Base-by-base conservation (phyloP, 2,888 invertebrate species). In the Ommatoiulus sabulosus region DNA sequence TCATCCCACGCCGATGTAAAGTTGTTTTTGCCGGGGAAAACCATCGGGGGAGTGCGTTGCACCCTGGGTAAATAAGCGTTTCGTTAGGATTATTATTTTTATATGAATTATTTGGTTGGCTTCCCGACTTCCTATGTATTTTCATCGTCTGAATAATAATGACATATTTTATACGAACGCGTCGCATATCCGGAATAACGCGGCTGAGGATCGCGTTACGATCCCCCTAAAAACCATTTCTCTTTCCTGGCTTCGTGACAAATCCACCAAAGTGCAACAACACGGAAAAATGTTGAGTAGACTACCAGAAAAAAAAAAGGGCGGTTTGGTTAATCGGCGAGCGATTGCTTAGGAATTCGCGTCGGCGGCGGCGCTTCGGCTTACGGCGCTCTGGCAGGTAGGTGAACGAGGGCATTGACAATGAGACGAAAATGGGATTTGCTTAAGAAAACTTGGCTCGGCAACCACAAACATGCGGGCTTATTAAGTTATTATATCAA, bases 341-440 rank as follows among this genome's bases (percentile, higher is more conserved):
- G 72, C 8, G 72, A 72, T 72, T 72, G 20, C 10, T 24, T 24
- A 72, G 72, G 72, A 72, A 72, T 72, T 72, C n/a, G 72, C 24
- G 72, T 72, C 8, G 24, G 72, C 72, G 63, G 63, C 20, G 72
- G 72, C 72, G 72, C 72, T 72, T 72, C 72, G 20, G 72, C 72
- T 72, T 72, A 72, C n/a, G 72, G 72, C 72, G 72, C 72, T 72
- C 72, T 24, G 72, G 72, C 20, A 24, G 72, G 6, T 7, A 72
- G n/a, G 52, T n/a, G 72, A 72, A 24, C n/a, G 72, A 24, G 72
- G 72, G 72, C 72, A 72, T 24, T 72, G 72, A 72, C 72, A 72
- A 72, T 24, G 24, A 7, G 52, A 12, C 17, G 17, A 52, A 52
- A 52, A 8, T 4, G 52, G 52, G 52, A 8, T 52, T 52, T 52